These are phyloP conservation scores for Heliconius congener DNA, from an alignment of 1,140 invertebrate species.

Conservation along the genomic window DNA sequence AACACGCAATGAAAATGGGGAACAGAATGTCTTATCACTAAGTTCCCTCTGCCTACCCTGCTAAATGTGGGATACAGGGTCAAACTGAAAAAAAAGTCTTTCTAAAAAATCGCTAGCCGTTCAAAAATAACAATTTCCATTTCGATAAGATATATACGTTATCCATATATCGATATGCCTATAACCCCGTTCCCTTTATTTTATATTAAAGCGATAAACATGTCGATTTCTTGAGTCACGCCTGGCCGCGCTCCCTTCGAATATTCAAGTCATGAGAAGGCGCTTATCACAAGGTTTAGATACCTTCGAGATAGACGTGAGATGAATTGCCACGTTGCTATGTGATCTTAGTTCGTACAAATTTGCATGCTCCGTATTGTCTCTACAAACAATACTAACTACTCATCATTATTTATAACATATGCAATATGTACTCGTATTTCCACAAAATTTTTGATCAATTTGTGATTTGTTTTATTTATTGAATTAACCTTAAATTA, in stretches of 20 bases:
- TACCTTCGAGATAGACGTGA: slow-evolving; percentile 65
- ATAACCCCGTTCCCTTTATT: slow-evolving; percentile 74
- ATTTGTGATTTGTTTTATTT: neutral
- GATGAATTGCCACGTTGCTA: slow-evolving; percentile 70
- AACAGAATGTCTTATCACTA: too few relatives aligned
- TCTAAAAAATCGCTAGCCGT: neutral
- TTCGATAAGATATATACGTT: slow-evolving; percentile 59
- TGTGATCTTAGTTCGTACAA: slow-evolving; percentile 38
- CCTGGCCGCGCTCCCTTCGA: slow-evolving; percentile 68
- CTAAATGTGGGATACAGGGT: too few relatives aligned
- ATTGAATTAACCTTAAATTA: neutral
- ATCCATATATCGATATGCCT: slow-evolving; percentile 69
- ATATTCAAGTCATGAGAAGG: slow-evolving; percentile 80
- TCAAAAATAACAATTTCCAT: slow-evolving; percentile 69
- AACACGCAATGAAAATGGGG: too few relatives aligned
- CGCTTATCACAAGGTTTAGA: slow-evolving; percentile 74
- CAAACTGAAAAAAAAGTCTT: too few relatives aligned
- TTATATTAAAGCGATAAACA: slow-evolving; percentile 81
- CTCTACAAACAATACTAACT: slow-evolving; percentile 24
- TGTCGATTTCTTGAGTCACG: slow-evolving; percentile 74
- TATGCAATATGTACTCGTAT: neutral
- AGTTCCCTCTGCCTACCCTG: too few relatives aligned
- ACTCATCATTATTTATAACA: slow-evolving; percentile 12
- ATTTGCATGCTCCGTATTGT: slow-evolving; percentile 35
- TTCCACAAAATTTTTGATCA: neutral